These are phyloP conservation scores for Drosophila azteca DNA, from an alignment of 1,140 invertebrate genomes.

Conservation along the genomic window DNA sequence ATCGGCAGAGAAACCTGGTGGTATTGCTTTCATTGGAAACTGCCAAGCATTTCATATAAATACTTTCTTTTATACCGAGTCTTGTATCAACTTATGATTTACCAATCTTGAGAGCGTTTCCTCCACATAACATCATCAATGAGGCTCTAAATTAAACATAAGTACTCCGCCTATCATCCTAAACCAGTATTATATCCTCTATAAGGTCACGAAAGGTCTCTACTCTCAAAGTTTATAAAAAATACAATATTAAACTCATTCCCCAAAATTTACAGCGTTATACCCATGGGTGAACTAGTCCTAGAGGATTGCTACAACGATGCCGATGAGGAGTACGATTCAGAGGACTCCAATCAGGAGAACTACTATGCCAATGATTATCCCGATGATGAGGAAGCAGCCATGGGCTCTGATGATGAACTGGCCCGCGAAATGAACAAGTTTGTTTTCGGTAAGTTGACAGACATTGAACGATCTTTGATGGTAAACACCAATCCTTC, in stretches of 20 bases:
- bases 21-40: too few species aligned
- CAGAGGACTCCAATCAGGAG: conserved; percentile 85
- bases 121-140: too few species aligned
- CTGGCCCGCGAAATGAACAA: conserved; percentile 65
- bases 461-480: background rate
- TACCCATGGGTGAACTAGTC: conserved; percentile 64
- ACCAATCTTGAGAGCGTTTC: too few species aligned
- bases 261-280: conserved; percentile 14
- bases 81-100: too few species aligned
- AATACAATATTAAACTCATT: background rate
- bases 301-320: conserved; percentile 71
- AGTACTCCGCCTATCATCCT: too few species aligned
- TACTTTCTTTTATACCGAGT: too few species aligned
- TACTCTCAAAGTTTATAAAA: background rate
- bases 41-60: too few species aligned
- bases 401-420: conserved; percentile 70
- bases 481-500: background rate
- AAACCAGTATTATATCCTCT: too few species aligned
- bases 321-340: conserved; percentile 73
- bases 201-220: too few species aligned
- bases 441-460: conserved; percentile 67
- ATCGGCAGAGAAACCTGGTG: too few species aligned
- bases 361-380: conserved; percentile 85
- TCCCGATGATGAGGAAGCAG: conserved; percentile 84
- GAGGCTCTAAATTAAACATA: too few species aligned